Evolutionary conservation across 2,888 invertebrate genomes (phyloP).

Genomic region (Drosophila peninsularis): DNA sequence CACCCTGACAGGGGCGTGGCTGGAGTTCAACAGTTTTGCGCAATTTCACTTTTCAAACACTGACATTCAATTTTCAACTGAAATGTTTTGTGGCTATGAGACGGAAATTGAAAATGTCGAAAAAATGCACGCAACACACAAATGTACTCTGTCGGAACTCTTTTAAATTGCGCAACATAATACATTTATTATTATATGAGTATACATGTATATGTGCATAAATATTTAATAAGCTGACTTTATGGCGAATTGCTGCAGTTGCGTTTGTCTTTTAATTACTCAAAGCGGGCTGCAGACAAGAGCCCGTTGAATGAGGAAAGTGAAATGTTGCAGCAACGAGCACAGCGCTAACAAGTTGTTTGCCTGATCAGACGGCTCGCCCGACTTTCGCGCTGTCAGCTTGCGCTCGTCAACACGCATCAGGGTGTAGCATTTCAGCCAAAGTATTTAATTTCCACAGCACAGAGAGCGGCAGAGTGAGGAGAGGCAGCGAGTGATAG

Average conservation of each 20-base stretch:
- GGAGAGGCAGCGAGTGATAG: background rate
- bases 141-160: constrained; percentile 3
- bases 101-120: constrained; percentile 76
- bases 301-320: constrained; percentile 24
- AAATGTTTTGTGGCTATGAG: constrained; percentile 65
- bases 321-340: constrained; percentile 56
- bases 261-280: constrained; percentile 64
- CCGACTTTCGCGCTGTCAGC: constrained; percentile 36
- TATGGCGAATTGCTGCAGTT: constrained; percentile 49
- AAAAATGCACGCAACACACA: constrained; percentile 6
- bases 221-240: constrained; percentile 22
- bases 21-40: constrained; percentile 26
- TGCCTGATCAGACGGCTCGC: constrained; percentile 32
- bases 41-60: constrained; percentile 62
- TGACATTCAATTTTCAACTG: constrained; percentile 75
- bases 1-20: constrained; percentile 1
- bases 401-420: constrained; percentile 30
- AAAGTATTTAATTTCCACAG: constrained; percentile 79
- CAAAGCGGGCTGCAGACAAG: constrained; percentile 24
- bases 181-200: background rate
- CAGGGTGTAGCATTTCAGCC: constrained; percentile 71
- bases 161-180: background rate
- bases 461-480: constrained; percentile 7
- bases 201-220: background rate
- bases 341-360: constrained; percentile 65